Evolutionary conservation across 2,888 invertebrate species (phyloP), one percentile per base, ranked within the genome.

Genomic region (Leistus spinibarbis): DNA sequence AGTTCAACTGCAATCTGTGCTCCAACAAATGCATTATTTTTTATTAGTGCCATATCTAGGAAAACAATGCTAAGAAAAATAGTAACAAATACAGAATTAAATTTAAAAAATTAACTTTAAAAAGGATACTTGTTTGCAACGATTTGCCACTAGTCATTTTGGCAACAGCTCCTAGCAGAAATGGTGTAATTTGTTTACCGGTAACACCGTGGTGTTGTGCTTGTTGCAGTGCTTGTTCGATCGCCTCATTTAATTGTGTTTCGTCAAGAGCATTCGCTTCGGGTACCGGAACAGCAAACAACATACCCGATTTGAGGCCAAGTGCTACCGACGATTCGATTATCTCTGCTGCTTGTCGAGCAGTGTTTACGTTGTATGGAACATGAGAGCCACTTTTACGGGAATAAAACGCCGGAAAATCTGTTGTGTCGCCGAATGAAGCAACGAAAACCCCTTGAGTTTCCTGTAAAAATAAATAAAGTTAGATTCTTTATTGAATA

Each of bases 341-440:
- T 65, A 96, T 83, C n/a, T 84, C 81, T 0, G 98, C 97, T 0
- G 95, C 96, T 70, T 93, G 90, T 3, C 79, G 71, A 0, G 93
- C 86, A 71, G 87, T 86, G 0, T 85, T 77, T 0, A 95, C 90
- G 80, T 89, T 90, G 81, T 94, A 92, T 0, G 96, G 95, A 0
- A 94, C 91, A 73, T 86, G 86, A 78, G 86, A 88, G 0, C 93
- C 93, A 79, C 97, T 97, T 75, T 89, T 87, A 3, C 89, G 86
- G 0, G 94, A 93, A 86, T 97, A 99, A 87, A 99, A 99, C 56
- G 97, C 96, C 0, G 99, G 99, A 85, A 99, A 99, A 13, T 91
- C 89, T 23, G 86, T 86, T 0, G 88, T 85, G n/a, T 88, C 85
- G 0, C 94, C 93, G 79, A 91, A 93, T 0, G 93, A 91, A 53